Conservation (phyloP, 2,113 vertebrate genomes). For the Crotalus tigris region DNA sequence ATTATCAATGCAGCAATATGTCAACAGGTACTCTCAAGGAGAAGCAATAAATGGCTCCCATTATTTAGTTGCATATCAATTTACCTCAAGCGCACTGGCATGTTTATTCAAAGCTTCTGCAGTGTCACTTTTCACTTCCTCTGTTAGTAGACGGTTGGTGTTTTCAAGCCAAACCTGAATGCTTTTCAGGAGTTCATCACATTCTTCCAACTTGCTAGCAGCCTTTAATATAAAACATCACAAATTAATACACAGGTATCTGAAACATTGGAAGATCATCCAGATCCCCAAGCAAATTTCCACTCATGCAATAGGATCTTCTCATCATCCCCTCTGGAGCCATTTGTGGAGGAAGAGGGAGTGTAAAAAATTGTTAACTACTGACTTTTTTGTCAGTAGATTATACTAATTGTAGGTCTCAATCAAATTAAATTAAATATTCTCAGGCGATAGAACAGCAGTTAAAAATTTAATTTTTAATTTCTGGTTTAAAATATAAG, state of each 20-base stretch:
- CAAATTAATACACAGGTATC: neutral
- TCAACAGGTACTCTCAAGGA: neutral
- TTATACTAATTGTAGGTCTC: neutral
- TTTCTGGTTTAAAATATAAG: neutral
- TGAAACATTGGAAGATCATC: neutral
- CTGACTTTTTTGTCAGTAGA: neutral
- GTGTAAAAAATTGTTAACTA: neutral
- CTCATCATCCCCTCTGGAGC: neutral
- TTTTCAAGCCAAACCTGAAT: constrained; percentile 81
- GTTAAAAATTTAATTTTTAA: neutral
- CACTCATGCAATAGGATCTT: neutral
- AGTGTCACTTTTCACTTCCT: constrained; percentile 72
- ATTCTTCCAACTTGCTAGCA: constrained; percentile 80
- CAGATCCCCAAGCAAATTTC: neutral
- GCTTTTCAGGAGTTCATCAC: constrained; percentile 80
- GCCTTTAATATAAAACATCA: constrained; percentile 69
- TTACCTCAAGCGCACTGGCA: constrained; percentile 77
- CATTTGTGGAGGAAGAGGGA: neutral
- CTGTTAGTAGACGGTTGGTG: constrained; percentile 74
- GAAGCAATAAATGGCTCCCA: neutral
- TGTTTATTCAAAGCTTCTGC: constrained; percentile 78
- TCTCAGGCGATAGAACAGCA: neutral
- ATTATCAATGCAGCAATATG: neutral
- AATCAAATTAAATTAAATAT: neutral
- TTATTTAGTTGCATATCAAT: neutral